Percentiles rank a stretch among this genome's conserved stretches.
These are phyloP conservation scores for Larimichthys crocea DNA, from an alignment of 2,113 vertebrate genomes.

Conservation along the genomic window DNA sequence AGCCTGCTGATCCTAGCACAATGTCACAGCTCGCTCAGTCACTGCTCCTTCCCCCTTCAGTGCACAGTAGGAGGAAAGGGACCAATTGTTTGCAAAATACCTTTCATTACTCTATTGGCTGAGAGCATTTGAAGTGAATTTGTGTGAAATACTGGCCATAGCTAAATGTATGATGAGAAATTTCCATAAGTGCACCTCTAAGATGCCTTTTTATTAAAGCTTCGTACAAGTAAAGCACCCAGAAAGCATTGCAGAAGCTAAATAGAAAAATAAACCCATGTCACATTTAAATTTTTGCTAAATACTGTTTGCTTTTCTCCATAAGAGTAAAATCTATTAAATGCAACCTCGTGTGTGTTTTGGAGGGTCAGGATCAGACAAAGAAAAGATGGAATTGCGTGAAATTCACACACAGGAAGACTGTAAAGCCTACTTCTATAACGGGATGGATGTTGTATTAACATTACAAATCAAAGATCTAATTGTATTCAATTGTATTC, in stretches of 20 bases:
- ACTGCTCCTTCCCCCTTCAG: constrained; percentile 43
- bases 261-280: constrained; percentile 37
- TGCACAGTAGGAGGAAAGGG: constrained; percentile 61
- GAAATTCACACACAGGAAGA: not conserved
- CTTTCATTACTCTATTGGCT: constrained; percentile 69
- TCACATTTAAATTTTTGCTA: constrained; percentile 36
- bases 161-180: constrained; percentile 63
- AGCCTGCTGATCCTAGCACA: constrained; percentile 77
- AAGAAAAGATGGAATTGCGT: not conserved
- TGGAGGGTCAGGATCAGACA: not conserved
- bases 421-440: not conserved
- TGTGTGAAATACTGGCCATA: constrained; percentile 65
- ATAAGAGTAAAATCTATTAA: constrained; percentile 14
- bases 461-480: not conserved
- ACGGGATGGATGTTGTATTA: not conserved
- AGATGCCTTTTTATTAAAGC: constrained; percentile 58
- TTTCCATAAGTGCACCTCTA: constrained; percentile 58
- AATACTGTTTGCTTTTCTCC: constrained; percentile 30
- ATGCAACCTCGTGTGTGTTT: constrained; percentile 9
- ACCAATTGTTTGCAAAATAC: constrained; percentile 75
- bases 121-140: constrained; percentile 64
- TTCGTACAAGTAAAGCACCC: constrained; percentile 15
- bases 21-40: constrained; percentile 74
- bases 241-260: constrained; percentile 10
- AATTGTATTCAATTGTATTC: not conserved